Evolutionary conservation across 2,797 vertebrate genomes (phyloP).

Genomic region (Eutrigla gurnardus): DNA sequence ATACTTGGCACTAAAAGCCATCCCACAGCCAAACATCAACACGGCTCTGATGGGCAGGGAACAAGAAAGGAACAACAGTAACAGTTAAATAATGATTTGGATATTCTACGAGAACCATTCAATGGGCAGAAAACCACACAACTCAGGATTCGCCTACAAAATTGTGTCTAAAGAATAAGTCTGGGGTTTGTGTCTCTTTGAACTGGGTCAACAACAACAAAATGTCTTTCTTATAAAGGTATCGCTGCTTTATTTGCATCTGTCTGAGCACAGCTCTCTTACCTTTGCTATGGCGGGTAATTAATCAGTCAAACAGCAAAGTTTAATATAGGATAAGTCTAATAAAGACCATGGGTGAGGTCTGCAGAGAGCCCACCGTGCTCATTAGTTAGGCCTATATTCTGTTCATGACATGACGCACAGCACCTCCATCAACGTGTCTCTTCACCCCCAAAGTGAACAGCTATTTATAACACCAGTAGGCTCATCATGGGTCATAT

Average conservation of each 20-base stretch:
- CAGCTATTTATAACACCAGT: slow-evolving; percentile 41
- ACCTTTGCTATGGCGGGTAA: background rate
- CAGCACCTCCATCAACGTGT: slow-evolving; percentile 3
- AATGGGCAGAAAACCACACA: no score
- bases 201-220: background rate
- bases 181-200: background rate
- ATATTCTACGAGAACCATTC: no score
- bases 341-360: background rate
- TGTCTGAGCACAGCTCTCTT: background rate
- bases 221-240: background rate
- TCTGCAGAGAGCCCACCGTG: background rate
- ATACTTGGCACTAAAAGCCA: background rate
- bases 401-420: slow-evolving; percentile 13
- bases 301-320: background rate
- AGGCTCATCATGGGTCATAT: slow-evolving; percentile 3
- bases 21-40: background rate
- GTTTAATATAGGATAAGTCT: slow-evolving; percentile 16
- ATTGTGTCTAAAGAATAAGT: background rate
- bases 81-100: no score
- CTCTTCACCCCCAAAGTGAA: slow-evolving; percentile 7
- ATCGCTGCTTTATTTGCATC: background rate
- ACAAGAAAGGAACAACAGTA: background rate
- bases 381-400: slow-evolving; percentile 13
- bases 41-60: background rate
- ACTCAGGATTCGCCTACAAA: no score